These are phyloP conservation scores for Riparia riparia DNA, from an alignment of 2,113 vertebrate genomes.

Conservation along the genomic window DNA sequence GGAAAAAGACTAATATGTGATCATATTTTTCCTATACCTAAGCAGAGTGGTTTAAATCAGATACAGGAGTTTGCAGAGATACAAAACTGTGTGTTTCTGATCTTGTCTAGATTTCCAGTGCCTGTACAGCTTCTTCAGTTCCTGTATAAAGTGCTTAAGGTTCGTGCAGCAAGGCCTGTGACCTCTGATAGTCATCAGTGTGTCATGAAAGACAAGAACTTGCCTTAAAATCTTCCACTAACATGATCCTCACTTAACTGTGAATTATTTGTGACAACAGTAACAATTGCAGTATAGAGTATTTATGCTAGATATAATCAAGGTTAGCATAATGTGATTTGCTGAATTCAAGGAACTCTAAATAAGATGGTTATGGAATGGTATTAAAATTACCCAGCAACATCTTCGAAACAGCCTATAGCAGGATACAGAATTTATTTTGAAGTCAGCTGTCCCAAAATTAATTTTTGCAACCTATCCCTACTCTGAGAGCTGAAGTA, in stretches of 20 bases:
- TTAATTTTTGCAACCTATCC: neutral
- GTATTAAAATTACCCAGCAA: neutral
- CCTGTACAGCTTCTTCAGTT: neutral
- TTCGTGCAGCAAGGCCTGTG: neutral
- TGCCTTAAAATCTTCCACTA: neutral
- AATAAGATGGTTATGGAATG: neutral
- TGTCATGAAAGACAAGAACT: neutral
- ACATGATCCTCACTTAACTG: neutral
- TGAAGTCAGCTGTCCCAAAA: neutral
- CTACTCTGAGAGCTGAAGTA: neutral
- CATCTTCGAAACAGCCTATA: neutral
- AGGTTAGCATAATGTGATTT: neutral
- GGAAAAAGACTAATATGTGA: neutral
- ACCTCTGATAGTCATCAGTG: neutral
- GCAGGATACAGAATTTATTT: neutral
- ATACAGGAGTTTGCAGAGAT: neutral
- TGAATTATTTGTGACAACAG: neutral
- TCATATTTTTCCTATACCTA: neutral
- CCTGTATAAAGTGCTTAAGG: neutral
- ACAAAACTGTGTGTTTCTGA: neutral
- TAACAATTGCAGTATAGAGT: neutral
- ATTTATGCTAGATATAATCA: neutral
- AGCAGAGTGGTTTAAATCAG: neutral
- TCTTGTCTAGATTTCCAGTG: neutral
- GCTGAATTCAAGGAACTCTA: neutral